These are phyloP conservation scores for Ascidia mentula DNA, from an alignment of 23 tunicate genomes.

Conservation along the genomic window DNA sequence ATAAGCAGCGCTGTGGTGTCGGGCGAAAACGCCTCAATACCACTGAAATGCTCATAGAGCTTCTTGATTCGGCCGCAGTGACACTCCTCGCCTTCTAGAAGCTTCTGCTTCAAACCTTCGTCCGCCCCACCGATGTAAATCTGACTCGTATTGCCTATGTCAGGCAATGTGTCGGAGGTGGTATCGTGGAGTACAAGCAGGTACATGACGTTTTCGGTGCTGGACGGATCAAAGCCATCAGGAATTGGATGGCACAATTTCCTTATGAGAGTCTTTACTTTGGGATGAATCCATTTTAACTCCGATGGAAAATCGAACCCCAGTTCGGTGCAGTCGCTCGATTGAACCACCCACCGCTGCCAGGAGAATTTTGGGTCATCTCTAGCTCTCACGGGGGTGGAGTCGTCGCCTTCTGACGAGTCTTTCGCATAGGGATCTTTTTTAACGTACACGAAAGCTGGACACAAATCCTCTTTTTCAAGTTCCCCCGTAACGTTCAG, in stretches of 20 bases:
- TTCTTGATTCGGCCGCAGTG: conserved; percentile 49
- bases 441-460: conserved; percentile 63
- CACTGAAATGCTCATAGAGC: conserved; percentile 47
- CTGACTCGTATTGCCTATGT: conserved; percentile 73
- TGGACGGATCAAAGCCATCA: conserved; percentile 52
- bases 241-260: conserved; percentile 77
- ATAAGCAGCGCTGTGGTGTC: conserved; percentile 70
- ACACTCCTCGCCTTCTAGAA: conserved; percentile 66
- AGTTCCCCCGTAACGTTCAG: conserved; percentile 26
- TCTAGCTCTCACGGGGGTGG: conserved; percentile 50
- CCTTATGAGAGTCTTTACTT: conserved; percentile 71
- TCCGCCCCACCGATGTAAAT: conserved; percentile 90
- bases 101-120: conserved; percentile 48
- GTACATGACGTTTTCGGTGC: conserved; percentile 68
- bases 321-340: conserved; percentile 34
- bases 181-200: conserved; percentile 73
- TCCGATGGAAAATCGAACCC: conserved; percentile 80
- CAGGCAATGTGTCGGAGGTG: conserved; percentile 53
- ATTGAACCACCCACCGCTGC: conserved; percentile 73
- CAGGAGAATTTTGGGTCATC: conserved; percentile 91
- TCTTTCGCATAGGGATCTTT: conserved; percentile 79
- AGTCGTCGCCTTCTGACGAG: conserved; percentile 27
- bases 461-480: conserved; percentile 58
- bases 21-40: conserved; percentile 66
- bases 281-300: conserved; percentile 85